phyloP scores from a whole-genome alignment of 2,113 vertebrate genomes.

The Engraulis encrasicolus region DNA sequence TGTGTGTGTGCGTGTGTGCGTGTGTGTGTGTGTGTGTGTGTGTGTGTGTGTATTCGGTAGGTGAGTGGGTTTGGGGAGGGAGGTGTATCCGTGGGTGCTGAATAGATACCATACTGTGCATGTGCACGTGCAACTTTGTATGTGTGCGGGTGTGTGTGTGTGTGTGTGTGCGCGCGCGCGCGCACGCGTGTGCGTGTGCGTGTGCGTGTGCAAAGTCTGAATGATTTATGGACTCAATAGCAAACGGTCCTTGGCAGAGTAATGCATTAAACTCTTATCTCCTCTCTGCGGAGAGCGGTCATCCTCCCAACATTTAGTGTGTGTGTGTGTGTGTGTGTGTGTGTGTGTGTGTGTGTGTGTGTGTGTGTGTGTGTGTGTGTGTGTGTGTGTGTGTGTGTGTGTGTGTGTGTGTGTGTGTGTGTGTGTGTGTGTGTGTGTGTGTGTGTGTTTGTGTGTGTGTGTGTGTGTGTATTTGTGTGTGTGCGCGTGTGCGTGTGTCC shows the following conservation, averaged over 20 bases:
- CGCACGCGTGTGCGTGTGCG: not conserved
- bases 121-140: too few relatives aligned
- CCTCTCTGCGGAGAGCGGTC: constrained; percentile 52
- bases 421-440: too few relatives aligned
- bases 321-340: constrained; percentile 33
- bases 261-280: constrained; percentile 75
- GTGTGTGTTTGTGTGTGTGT: too few relatives aligned
- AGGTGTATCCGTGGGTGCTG: too few relatives aligned
- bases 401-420: too few relatives aligned
- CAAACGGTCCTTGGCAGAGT: constrained; percentile 60
- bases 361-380: not conserved
- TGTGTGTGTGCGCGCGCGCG: constrained; percentile 18
- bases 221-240: constrained; percentile 69
- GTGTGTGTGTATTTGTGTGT: too few relatives aligned
- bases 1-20: constrained; percentile 25
- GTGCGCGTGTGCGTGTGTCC: too few relatives aligned
- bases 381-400: not conserved
- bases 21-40: constrained; percentile 3
- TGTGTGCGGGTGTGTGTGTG: constrained; percentile 17
- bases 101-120: too few relatives aligned
- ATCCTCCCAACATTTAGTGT: constrained; percentile 34
- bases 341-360: constrained; percentile 15
- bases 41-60: not conserved
- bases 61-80: too few relatives aligned
- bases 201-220: constrained; percentile 2